Evolutionary conservation across 2,888 invertebrate species (phyloP).

Genomic region (Rhagonycha lutea): DNA sequence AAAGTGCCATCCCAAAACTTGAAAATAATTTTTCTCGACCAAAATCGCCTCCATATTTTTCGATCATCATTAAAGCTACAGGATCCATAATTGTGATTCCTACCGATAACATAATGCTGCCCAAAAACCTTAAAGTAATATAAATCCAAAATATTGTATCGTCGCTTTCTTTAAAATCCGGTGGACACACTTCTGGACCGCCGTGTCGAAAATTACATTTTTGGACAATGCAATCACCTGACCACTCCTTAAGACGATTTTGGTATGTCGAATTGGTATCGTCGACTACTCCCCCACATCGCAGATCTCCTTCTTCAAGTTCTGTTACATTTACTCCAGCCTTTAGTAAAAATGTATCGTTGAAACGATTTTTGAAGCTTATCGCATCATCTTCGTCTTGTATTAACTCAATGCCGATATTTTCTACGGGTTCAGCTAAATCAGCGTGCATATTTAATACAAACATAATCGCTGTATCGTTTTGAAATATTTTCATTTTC

Average conservation of each 20-base stretch:
- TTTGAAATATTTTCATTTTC: conserved; percentile 14
- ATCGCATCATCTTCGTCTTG: conserved; percentile 74
- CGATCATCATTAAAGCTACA: conserved; percentile 83
- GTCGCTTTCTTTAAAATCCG: conserved; percentile 78
- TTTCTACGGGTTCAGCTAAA: conserved; percentile 74
- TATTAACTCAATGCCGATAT: conserved; percentile 77
- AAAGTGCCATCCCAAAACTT: conserved; percentile 81
- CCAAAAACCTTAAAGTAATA: conserved; percentile 77
- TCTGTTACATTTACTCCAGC: conserved; percentile 76
- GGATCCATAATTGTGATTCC: conserved; percentile 90
- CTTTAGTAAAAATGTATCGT: conserved; percentile 64
- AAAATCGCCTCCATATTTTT: conserved; percentile 81
- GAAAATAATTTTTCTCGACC: conserved; percentile 80
- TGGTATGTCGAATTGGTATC: conserved; percentile 69
- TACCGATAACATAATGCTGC: conserved; percentile 80
- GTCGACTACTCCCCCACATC: conserved; percentile 75
- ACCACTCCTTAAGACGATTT: conserved; percentile 62
- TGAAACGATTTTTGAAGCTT: conserved; percentile 74
- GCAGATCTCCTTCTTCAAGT: conserved; percentile 72
- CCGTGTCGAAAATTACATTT: conserved; percentile 75
- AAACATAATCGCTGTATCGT: conserved; percentile 40
- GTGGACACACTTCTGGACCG: conserved; percentile 78
- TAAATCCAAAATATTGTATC: conserved; percentile 83
- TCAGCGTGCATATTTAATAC: conserved; percentile 71
- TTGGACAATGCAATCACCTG: conserved; percentile 76